Base-by-base conservation (phyloP, 1,140 invertebrate species). In the Polypedilum pembai region DNA sequence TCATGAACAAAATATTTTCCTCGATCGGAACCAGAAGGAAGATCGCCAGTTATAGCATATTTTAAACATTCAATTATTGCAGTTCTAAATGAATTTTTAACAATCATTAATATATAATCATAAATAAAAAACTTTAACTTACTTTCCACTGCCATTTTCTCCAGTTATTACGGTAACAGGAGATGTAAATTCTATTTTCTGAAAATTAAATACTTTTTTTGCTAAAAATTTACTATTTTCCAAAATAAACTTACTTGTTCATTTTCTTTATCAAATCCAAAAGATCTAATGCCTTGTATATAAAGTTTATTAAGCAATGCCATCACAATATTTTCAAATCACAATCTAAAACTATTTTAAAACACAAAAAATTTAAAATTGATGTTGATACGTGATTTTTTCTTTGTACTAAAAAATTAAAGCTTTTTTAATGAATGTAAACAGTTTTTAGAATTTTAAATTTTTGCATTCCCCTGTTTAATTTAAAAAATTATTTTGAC, bases 91-190 rank as follows among this genome's bases (percentile, higher is more conserved):
- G 24, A n/a, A 33, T 33, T 33, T 33, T 33, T 5, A 33, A 33
- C 24, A n/a, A n/a, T n/a, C n/a, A n/a, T n/a, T n/a, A n/a, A n/a
- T n/a, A n/a, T n/a, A n/a, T n/a, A n/a, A n/a, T n/a, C n/a, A n/a
- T n/a, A n/a, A n/a, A 33, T 33, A 33, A 33, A 33, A 33, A 33
- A 33, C 5, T 3, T 33, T 33, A 33, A 33, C 24, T 33, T 33
- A 33, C 88, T 99, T 99, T n/a, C 98, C 98, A 80, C 95, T 97
- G 56, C 98, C 98, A 89, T 99, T 99, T 80, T 94, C 90, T 0
- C 98, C 98, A 7, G 98, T 84, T 79, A 99, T 98, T 12, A 99
- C 83, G 0, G 97, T 99, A 24, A 99, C 83, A 0, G 98, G 98
- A 41, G 87, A 88, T 15, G 88, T 87, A 84, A 99, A 99, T 72